A percentile compares a stretch with the other conserved stretches of the same genome.
These are phyloP conservation scores for Centropus unirufus DNA, from an alignment of 2,113 vertebrate genomes.

Conservation along the genomic window DNA sequence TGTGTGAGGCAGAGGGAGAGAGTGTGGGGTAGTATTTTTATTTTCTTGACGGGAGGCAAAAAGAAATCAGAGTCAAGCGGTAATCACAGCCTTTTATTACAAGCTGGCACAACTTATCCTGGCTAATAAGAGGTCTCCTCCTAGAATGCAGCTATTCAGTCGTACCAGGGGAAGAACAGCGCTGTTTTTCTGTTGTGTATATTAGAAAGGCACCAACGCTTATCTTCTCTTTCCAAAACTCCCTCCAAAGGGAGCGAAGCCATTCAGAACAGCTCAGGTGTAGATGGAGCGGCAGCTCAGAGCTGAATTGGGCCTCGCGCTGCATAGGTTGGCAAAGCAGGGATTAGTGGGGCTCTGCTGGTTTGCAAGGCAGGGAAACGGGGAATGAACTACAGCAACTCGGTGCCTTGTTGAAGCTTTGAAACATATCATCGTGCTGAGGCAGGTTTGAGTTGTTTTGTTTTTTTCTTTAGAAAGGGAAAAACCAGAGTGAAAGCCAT, in stretches of 20 bases:
- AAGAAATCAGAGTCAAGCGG: not conserved
- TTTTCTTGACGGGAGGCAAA: not conserved
- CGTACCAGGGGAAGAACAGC: not conserved
- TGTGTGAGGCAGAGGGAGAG: not conserved
- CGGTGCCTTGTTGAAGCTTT: not conserved
- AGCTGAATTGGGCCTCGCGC: not conserved
- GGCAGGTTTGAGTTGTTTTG: not conserved
- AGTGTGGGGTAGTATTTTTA: not conserved
- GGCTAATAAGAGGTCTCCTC: not conserved
- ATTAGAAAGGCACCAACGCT: not conserved
- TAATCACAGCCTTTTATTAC: not conserved
- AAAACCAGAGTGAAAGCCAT: not conserved
- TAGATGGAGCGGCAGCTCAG: not conserved
- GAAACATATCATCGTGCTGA: not conserved
- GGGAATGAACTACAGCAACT: not conserved
- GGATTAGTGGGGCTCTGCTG: not conserved
- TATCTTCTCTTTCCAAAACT: not conserved
- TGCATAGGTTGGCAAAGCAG: rapidly evolving
- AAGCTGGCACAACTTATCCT: not conserved
- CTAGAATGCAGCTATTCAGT: not conserved
- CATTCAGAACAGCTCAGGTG: not conserved
- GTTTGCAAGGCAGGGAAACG: not conserved
- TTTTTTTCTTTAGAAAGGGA: not conserved
- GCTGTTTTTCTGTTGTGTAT: rapidly evolving
- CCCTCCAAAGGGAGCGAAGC: not conserved